These are phyloP conservation scores for Drosophila insularis DNA, from an alignment of 1,140 invertebrate genomes.

Conservation along the genomic window DNA sequence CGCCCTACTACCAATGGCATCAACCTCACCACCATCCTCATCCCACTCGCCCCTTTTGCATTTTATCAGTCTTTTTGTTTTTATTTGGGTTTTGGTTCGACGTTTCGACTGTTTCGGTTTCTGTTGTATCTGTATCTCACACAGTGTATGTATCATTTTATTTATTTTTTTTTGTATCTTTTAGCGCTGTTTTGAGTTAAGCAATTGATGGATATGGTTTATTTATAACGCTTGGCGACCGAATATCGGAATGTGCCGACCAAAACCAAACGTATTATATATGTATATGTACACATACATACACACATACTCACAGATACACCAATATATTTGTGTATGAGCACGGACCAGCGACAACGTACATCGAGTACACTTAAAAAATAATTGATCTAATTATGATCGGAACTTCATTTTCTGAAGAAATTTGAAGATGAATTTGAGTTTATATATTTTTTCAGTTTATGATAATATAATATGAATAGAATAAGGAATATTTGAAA, in stretches of 20 bases:
- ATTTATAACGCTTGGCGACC: constrained; percentile 80
- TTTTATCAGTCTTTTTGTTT: constrained; percentile 60
- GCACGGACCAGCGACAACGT: constrained; percentile 8
- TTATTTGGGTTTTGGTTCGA: constrained; percentile 70
- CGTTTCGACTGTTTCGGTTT: constrained; percentile 59
- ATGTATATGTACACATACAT: neutral
- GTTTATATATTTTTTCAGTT: no score
- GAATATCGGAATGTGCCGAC: constrained; percentile 55
- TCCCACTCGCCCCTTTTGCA: constrained; percentile 19
- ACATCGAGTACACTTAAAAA: constrained; percentile 3
- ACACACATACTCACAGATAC: constrained; percentile 18
- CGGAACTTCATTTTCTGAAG: no score
- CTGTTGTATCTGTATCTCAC: constrained; percentile 51
- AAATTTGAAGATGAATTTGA: no score
- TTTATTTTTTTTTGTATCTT: constrained; percentile 68
- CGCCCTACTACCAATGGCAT: neutral
- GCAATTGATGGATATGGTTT: constrained; percentile 81
- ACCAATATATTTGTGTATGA: neutral
- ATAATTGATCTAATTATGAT: constrained; percentile 6
- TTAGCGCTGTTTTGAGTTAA: constrained; percentile 80
- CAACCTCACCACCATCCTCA: neutral
- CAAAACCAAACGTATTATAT: constrained; percentile 17
- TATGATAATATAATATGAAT: no score
- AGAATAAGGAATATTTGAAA: no score
- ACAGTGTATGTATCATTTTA: constrained; percentile 50